Evolutionary conservation across 2,888 invertebrate species (phyloP).

Genomic region (Geophilus truncorum): DNA sequence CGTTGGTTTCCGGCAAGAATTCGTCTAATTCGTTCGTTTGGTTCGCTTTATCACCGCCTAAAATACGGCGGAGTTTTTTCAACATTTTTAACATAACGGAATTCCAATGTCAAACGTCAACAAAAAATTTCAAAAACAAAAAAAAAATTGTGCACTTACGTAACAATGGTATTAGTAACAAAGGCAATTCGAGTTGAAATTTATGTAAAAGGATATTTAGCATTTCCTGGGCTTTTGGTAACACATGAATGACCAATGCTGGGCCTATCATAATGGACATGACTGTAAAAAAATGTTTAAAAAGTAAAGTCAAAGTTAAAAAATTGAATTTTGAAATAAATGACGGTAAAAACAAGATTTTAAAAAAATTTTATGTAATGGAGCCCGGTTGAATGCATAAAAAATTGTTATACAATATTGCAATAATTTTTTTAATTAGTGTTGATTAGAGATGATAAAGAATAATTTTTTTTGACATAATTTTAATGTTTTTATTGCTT

Average conservation of each 20-base stretch:
- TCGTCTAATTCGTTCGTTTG: constrained; percentile 45
- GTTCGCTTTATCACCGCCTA: constrained; percentile 38
- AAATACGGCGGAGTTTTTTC: neutral
- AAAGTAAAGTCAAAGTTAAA: constrained; percentile 45
- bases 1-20: constrained; percentile 42
- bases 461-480: too few relatives aligned
- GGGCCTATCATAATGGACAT: constrained; percentile 46
- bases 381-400: too few relatives aligned
- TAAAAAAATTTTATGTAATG: too few relatives aligned
- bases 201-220: neutral
- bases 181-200: neutral
- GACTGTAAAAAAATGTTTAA: constrained; percentile 42
- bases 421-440: too few relatives aligned
- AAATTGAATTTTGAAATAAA: constrained; percentile 33
- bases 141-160: neutral
- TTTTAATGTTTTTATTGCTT: too few relatives aligned
- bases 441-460: too few relatives aligned
- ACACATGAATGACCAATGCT: constrained; percentile 43
- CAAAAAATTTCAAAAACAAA: neutral
- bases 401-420: too few relatives aligned
- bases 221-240: constrained; percentile 36
- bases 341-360: too few relatives aligned
- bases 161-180: neutral
- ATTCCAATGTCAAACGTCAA: neutral
- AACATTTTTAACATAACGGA: neutral